Base-by-base conservation (phyloP, 2,113 vertebrate genomes). In the Melierax canorus region DNA sequence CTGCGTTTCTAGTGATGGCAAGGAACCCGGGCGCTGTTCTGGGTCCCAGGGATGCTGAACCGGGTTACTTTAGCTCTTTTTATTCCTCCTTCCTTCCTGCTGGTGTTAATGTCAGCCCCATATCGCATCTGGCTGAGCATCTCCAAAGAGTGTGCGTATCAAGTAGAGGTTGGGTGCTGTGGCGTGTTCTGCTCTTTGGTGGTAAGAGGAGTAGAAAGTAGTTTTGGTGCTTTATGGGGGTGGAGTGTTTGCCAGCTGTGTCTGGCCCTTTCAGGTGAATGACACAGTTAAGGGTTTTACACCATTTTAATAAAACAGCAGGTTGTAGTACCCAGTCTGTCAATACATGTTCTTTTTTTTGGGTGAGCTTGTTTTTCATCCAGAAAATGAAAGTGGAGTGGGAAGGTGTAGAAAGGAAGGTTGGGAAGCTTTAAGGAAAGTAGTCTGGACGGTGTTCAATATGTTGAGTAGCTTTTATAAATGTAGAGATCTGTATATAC, bases 111-210 rank as follows among this genome's bases (percentile, higher is more conserved):
- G 1, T 14, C 30, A 19, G 10, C 41, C 24, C 12, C 4, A 18
- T 23, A 3, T n/a, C 22, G 1, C 20, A 1, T 10, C 32, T 60
- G 46, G 20, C 45, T 32, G 41, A 64, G 39, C 6, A 6, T 16
- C n/a, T 30, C 46, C 36, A 17, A 34, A 77, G 67, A 12, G 0
- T 1, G 5, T 8, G 20, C 2, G 1, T 14, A 4, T 26, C 0
- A 1, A 9, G 19, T 7, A 18, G 74, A 41, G 18, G 12, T 51
- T 66, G 71, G 29, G 38, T 84, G 46, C 46, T 13, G 5, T 20
- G 50, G 20, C 46, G 24, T 1, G 3, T 50, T 60, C 39, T 64
- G 18, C 41, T 73, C 38, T 36, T 30, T 0, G 4, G 34, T 14
- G 29, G 7, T 1, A 21, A 17, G 81, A 51, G 3, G 26, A 26